Evolutionary conservation across 2,888 invertebrate species (phyloP).

Genomic region (Drosophila antonietae): DNA sequence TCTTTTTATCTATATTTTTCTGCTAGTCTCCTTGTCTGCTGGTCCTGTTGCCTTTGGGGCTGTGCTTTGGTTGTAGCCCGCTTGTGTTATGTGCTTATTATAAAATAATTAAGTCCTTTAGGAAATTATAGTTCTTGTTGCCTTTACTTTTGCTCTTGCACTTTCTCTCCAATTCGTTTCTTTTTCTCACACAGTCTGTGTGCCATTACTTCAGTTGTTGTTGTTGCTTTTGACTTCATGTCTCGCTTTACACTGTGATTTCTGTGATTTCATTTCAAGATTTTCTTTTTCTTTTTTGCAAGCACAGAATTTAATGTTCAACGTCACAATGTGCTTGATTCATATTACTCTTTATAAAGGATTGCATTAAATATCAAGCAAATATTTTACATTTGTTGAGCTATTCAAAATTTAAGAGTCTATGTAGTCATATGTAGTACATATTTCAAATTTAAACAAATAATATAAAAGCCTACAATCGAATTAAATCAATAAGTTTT

Average conservation of each 20-base stretch:
- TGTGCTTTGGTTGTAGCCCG: conserved; percentile 30
- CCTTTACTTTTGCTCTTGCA: conserved; percentile 40
- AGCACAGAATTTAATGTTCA: not conserved
- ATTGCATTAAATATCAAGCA: not conserved
- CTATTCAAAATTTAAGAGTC: not conserved
- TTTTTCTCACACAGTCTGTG: conserved; percentile 50
- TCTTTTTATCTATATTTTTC: not conserved
- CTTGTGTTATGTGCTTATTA: conserved; percentile 79
- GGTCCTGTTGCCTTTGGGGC: conserved; percentile 32
- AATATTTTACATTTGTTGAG: not conserved
- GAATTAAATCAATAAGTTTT: not conserved
- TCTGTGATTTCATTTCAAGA: conserved; percentile 3
- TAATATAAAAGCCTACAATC: not conserved
- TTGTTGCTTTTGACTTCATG: conserved; percentile 10
- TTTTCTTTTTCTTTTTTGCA: conserved; percentile 1
- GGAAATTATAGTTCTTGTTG: conserved; percentile 78
- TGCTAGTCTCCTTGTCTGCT: not conserved
- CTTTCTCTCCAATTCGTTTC: conserved; percentile 16
- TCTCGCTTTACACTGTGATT: conserved; percentile 29
- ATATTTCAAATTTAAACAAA: not conserved
- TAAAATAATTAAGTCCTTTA: conserved; percentile 83
- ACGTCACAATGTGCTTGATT: not conserved
- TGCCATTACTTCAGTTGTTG: conserved; percentile 14
- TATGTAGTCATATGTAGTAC: no score
- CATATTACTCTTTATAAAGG: not conserved